These are phyloP conservation scores for Saccopteryx leptura DNA, from an alignment of 2,113 vertebrate genomes.

Conservation along the genomic window DNA sequence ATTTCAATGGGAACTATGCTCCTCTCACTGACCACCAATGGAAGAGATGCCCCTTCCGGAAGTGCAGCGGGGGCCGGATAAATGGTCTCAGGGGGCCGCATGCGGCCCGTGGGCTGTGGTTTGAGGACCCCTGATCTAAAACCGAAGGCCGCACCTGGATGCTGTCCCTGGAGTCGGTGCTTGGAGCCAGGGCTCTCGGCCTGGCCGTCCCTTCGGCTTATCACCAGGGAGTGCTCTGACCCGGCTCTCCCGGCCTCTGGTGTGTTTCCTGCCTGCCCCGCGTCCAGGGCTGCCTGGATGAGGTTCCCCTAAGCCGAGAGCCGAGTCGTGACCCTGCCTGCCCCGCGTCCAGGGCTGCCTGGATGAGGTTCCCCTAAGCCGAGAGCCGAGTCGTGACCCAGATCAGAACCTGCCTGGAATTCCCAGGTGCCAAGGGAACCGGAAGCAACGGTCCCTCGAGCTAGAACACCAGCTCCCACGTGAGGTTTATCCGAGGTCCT, in stretches of 20 bases:
- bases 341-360: neutral
- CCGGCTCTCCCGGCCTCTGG: neutral
- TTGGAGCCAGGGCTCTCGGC: neutral
- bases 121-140: too few relatives aligned
- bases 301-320: neutral
- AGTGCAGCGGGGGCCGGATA: too few relatives aligned
- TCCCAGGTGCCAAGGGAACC: neutral
- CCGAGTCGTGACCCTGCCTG: neutral
- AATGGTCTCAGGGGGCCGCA: too few relatives aligned
- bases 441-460: neutral
- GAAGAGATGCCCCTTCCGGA: too few relatives aligned
- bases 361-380: neutral
- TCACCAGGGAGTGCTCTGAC: neutral
- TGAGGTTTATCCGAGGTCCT: neutral
- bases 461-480: neutral
- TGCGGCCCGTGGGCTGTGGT: too few relatives aligned
- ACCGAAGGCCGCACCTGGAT: neutral
- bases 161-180: neutral
- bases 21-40: too few relatives aligned
- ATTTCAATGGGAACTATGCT: too few relatives aligned
- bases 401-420: conserved; percentile 34
- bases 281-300: neutral
- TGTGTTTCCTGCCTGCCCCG: neutral
- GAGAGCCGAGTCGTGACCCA: neutral
- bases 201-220: neutral